phyloP scores from a whole-genome alignment of 2,888 invertebrate genomes.

The Arenicola marina region DNA sequence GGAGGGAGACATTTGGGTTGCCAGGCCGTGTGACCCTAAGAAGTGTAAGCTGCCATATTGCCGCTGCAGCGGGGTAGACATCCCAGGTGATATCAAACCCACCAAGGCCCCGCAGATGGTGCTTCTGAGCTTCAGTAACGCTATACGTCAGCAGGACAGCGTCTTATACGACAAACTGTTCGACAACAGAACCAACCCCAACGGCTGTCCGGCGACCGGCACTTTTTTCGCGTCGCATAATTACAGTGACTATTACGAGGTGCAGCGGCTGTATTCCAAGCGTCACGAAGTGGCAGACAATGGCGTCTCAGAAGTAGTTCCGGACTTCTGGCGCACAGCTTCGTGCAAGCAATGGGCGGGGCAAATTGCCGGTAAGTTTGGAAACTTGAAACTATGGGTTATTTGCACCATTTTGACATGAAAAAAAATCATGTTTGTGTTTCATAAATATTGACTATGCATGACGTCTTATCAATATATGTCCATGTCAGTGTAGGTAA shows the following conservation, averaged over 20 bases:
- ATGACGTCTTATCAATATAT: no score
- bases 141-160: not conserved
- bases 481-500: no score
- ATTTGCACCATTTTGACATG: no score
- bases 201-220: constrained; percentile 11
- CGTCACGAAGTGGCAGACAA: constrained; percentile 9
- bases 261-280: no score
- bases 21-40: no score
- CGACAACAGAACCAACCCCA: constrained; percentile 8
- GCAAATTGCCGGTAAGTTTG: not conserved
- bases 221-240: constrained; percentile 11
- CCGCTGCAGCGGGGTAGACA: constrained; percentile 10
- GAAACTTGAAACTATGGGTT: no score
- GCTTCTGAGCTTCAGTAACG: constrained; percentile 8
- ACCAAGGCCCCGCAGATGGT: constrained; percentile 16
- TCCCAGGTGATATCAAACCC: constrained; percentile 9
- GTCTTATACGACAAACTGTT: not conserved
- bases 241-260: no score
- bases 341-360: not conserved
- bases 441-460: no score
- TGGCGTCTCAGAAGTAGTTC: not conserved
- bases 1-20: no score
- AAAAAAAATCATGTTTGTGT: no score
- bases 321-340: not conserved
- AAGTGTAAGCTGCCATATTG: constrained; percentile 18